These are phyloP conservation scores for Galendromus occidentalis DNA, from an alignment of 1,140 invertebrate species.

Conservation along the genomic window DNA sequence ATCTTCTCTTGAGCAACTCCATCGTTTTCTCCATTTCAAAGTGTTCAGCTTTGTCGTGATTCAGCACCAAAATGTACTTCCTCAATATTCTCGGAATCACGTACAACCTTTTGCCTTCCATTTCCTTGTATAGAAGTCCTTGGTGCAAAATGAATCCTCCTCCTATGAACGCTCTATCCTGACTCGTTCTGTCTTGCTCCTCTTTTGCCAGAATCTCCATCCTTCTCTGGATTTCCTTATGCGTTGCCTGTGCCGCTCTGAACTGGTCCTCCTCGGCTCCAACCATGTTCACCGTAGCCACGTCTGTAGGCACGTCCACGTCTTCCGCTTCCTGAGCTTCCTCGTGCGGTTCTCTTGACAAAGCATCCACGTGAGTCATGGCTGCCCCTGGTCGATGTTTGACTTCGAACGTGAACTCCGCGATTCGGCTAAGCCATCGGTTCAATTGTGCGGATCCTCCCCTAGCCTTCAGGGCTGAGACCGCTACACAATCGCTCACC, in stretches of 20 bases:
- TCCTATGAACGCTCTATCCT: too few relatives aligned
- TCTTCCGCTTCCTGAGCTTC: background rate
- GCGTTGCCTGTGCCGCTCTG: too few relatives aligned
- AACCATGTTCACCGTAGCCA: too few relatives aligned
- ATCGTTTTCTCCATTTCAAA: constrained; percentile 8
- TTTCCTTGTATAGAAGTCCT: too few relatives aligned
- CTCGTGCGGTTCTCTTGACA: background rate
- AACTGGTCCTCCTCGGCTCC: too few relatives aligned
- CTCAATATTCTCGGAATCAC: background rate
- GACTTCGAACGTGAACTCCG: constrained; percentile 15
- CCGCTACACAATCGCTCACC: constrained; percentile 9
- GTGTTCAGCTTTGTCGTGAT: background rate
- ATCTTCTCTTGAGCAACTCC: background rate
- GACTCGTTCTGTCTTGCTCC: too few relatives aligned
- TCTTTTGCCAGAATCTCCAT: too few relatives aligned
- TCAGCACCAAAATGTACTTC: background rate
- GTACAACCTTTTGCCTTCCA: background rate
- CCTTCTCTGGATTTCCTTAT: too few relatives aligned
- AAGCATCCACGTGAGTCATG: constrained; percentile 18
- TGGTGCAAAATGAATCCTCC: too few relatives aligned
- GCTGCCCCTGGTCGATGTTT: constrained; percentile 13
- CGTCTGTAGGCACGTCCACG: background rate
- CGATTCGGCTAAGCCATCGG: background rate
- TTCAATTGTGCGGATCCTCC: background rate
- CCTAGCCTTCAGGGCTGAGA: constrained; percentile 17